Base-by-base conservation (phyloP, 2,113 vertebrate genomes). In the Noturus placidus region DNA sequence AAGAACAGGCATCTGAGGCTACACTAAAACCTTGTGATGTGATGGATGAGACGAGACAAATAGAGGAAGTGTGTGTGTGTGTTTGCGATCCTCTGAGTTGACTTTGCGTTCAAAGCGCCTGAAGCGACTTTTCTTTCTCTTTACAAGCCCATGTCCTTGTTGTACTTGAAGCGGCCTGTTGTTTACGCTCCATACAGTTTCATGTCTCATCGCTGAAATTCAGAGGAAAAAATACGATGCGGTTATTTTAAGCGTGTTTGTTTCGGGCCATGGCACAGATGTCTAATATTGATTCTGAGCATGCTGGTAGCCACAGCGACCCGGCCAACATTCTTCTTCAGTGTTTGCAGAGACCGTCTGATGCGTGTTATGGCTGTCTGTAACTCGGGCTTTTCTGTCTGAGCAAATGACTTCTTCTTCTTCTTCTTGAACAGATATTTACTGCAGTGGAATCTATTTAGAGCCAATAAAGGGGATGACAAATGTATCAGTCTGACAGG, bases 31-130 rank as follows among this genome's bases (percentile, higher is more conserved):
- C n/a, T 80, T 80, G 8, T 35, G 38, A 59, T 59, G 52, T 56
- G 52, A 20, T 9, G 1, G 14, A 7, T 57, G 3, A 80, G 77
- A 80, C 52, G 30, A 54, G 46, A 54, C 13, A 52, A 79, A 33
- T 54, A 6, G 8, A 46, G 15, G 35, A 33, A 46, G 20, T 25
- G 57, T 9, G 59, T 86, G 74, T 61, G 81, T 74, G 25, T 27
- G 74, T 50, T 17, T 85, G 84, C 11, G n/a, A 85, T 84, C 70
- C 33, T 65, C 84, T 89, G 88, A 89, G 89, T 91, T 91, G 91
- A 92, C 92, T 63, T 80, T 70, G 81, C 57, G 65, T 61, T 46
- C 35, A 83, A 84, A 65, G 67, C 30, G 89, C 85, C 54, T 17
- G 52, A 77, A 88, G 89, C 72, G 22, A 89, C 54, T 61, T 72